Percentiles rank a stretch among this genome's conserved stretches.
Evolutionary conservation across 2,888 invertebrate species (phyloP).

Genomic region (Autographa pulchrina): DNA sequence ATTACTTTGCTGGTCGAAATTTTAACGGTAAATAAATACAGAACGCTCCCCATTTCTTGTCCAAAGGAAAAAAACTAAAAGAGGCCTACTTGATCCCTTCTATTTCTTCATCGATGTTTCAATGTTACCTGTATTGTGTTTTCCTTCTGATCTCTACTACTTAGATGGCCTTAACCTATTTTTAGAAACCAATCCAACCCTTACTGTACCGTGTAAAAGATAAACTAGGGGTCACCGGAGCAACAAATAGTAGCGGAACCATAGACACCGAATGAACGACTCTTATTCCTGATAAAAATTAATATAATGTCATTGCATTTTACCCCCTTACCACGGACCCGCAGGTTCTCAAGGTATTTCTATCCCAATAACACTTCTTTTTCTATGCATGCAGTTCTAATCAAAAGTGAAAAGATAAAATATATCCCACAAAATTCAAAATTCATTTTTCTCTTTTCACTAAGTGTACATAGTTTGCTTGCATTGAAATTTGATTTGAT

Average conservation of each 20-base stretch:
- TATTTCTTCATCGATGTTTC: conserved; percentile 83
- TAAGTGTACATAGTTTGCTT: conserved; percentile 76
- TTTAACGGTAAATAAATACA: not conserved
- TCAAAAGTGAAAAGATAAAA: conserved; percentile 67
- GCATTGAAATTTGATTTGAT: conserved; percentile 67
- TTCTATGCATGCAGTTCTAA: conserved; percentile 84
- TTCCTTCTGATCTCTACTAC: conserved; percentile 76
- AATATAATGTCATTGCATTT: conserved; percentile 88
- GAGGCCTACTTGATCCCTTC: conserved; percentile 74
- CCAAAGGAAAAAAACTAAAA: conserved; percentile 65
- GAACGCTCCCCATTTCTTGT: conserved; percentile 72
- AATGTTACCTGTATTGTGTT: conserved; percentile 82
- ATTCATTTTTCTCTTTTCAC: conserved; percentile 67
- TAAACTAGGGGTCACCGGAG: conserved; percentile 84
- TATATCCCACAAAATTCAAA: conserved; percentile 25
- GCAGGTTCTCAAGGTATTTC: conserved; percentile 90
- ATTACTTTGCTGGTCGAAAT: not conserved
- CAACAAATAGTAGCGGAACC: conserved; percentile 74
- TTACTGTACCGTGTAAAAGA: conserved; percentile 59
- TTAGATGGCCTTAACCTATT: conserved; percentile 76
- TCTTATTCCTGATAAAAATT: conserved; percentile 85
- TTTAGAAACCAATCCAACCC: conserved; percentile 74
- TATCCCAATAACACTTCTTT: conserved; percentile 87
- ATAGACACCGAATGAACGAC: conserved; percentile 71
- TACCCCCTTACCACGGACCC: conserved; percentile 87